Percentiles rank a stretch among this genome's conserved stretches.
phyloP scores from a whole-genome alignment of 2,797 vertebrate species.

The Melanogrammus aeglefinus region DNA sequence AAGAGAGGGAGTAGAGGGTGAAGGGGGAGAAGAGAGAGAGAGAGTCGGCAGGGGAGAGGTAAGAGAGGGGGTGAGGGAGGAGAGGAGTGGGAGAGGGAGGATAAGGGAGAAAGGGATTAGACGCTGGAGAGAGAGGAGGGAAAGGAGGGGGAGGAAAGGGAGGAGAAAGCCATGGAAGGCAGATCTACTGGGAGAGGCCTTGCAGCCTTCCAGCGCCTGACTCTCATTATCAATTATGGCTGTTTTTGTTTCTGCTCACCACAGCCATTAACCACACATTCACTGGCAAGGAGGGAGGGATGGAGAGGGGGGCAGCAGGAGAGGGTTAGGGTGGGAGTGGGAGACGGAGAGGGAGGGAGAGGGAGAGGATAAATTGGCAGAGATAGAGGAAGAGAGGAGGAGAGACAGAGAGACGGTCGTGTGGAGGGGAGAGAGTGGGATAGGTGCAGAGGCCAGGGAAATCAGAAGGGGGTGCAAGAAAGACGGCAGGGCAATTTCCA shows the following conservation, averaged over 20 bases:
- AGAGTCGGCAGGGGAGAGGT: no score
- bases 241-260: slow-evolving; percentile 78
- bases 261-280: slow-evolving; percentile 68
- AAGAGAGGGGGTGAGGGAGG: no score
- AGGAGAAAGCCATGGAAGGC: background rate
- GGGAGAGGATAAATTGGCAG: background rate
- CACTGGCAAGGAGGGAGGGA: slow-evolving; percentile 56
- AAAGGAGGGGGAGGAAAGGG: background rate
- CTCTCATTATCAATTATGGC: slow-evolving; percentile 79
- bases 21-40: no score
- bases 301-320: background rate
- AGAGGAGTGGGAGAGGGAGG: no score
- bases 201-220: slow-evolving; percentile 59
- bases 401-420: background rate
- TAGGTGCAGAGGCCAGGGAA: background rate
- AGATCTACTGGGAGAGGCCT: slow-evolving; percentile 37
- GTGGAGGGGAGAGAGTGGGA: slow-evolving; percentile 1
- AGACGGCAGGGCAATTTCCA: slow-evolving; percentile 50
- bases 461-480: slow-evolving; percentile 17
- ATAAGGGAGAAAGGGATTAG: no score
- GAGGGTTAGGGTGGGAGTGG: slow-evolving; percentile 8
- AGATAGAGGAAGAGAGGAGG: slow-evolving; percentile 21
- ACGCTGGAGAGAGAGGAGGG: background rate
- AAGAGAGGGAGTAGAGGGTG: background rate
- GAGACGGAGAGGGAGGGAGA: slow-evolving; percentile 23